Percentiles rank a stretch among this genome's conserved stretches.
These are phyloP conservation scores for Geotrupes spiniger DNA, from an alignment of 2,888 invertebrate genomes.

Conservation along the genomic window DNA sequence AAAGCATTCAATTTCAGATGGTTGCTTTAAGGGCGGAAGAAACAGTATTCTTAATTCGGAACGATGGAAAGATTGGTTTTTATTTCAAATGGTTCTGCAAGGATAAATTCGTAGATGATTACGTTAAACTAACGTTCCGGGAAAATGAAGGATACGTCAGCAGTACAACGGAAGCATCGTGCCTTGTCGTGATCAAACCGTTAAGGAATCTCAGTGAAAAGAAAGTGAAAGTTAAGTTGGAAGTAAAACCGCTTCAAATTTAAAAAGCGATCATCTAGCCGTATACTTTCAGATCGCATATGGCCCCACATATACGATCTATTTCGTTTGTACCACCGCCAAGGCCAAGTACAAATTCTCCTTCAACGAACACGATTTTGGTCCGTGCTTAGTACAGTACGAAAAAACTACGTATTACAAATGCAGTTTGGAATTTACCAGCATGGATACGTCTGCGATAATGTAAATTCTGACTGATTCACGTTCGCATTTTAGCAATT, in stretches of 20 bases:
- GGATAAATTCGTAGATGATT: conserved; percentile 30
- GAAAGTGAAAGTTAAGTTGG: conserved; percentile 23
- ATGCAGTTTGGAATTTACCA: conserved; percentile 44
- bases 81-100: conserved; percentile 44
- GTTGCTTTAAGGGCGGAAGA: conserved; percentile 32
- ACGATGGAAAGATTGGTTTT: conserved; percentile 44
- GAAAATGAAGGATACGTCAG: conserved; percentile 31
- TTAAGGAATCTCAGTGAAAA: conserved; percentile 26
- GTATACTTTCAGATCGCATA: conserved; percentile 58
- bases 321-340: conserved; percentile 58
- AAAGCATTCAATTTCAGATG: conserved; percentile 41
- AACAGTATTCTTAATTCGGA: conserved; percentile 40
- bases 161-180: conserved; percentile 18
- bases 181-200: conserved; percentile 18
- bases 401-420: conserved; percentile 52
- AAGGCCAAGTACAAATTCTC: conserved; percentile 61
- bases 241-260: no score
- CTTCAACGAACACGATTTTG: conserved; percentile 63
- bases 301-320: conserved; percentile 62
- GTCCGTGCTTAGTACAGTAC: conserved; percentile 61
- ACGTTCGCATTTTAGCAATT: neutral
- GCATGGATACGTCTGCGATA: conserved; percentile 40
- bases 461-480: conserved; percentile 36
- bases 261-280: neutral
- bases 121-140: conserved; percentile 24